Evolutionary conservation across 2,797 vertebrate genomes (phyloP), one percentile per base, ranked within the genome.

Genomic region (Microtus obscurus): DNA sequence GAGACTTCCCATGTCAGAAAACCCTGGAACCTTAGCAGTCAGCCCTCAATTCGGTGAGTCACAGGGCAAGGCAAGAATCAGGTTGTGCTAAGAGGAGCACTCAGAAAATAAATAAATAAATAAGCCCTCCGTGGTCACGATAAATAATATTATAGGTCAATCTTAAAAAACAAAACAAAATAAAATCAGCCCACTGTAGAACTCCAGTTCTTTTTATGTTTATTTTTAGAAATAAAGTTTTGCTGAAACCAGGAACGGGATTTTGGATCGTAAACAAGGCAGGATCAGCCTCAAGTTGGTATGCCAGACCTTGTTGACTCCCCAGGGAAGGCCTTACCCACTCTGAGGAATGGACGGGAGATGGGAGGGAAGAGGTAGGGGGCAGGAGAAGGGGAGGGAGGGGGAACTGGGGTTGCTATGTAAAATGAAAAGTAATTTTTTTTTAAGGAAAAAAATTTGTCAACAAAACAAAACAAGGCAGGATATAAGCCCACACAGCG

Each of bases 181-280:
- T 3, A 85, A 53, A 27, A 74, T n/a, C 53, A 69, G 12, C 43
- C 29, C 43, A 87, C 23, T 31, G 78, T 12, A 48, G 37, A 11
- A 2, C 7, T 34, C 27, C 16, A 17, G 31, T 9, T 51, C 31
- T 73, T 76, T 63, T n/a, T 74, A 67, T 40, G 10, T 56, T 96
- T 96, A 5, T 40, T 69, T 90, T 91, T 81, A 13, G 31, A 53
- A 43, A 51, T 85, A 63, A 79, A 43, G 2, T 82, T 86, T 93
- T 37, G 90, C 34, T 90, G 37, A 88, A 80, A 89, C 69, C 37
- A 92, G 34, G 67, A 59, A 16, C 5, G 37, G 27, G 63, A 76
- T 82, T 83, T 37, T 23, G 21, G 45, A 37, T 61, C 9, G 37
- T 40, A 23, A 79, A 19, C 31, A 48, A 89, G 48, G 43, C 9